phyloP scores from a whole-genome alignment of 2,888 invertebrate species.

The Unio delphinus region DNA sequence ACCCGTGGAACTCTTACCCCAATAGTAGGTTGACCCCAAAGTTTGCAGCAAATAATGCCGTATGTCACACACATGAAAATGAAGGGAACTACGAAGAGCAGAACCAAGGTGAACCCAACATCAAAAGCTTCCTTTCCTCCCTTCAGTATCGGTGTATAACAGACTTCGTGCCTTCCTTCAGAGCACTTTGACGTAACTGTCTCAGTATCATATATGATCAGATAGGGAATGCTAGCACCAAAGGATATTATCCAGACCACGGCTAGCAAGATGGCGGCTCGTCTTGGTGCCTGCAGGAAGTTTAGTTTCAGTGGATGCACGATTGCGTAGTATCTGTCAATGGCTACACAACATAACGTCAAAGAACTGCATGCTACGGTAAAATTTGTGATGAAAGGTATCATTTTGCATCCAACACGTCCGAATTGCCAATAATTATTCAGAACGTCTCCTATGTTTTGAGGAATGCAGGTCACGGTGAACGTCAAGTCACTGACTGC shows the following conservation, averaged over 20 bases:
- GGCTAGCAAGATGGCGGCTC: conserved; percentile 32
- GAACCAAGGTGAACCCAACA: conserved; percentile 34
- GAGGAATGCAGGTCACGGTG: conserved; percentile 42
- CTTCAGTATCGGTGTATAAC: conserved; percentile 17
- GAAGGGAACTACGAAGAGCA: conserved; percentile 45
- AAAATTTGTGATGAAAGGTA: conserved; percentile 45
- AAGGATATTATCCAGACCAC: conserved; percentile 46
- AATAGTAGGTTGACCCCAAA: conserved; percentile 46
- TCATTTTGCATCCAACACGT: conserved; percentile 43
- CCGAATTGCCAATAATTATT: conserved; percentile 44
- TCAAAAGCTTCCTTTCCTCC: conserved; percentile 29
- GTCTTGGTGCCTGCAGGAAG: conserved; percentile 34
- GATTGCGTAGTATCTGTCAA: conserved; percentile 55
- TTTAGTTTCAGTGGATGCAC: conserved; percentile 51
- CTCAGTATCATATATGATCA: conserved; percentile 35
- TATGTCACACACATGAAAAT: conserved; percentile 44
- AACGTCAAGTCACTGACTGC: conserved; percentile 51
- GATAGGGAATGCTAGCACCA: conserved; percentile 41
- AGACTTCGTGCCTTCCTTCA: conserved; percentile 20
- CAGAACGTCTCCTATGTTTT: conserved; percentile 37
- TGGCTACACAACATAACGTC: conserved; percentile 52
- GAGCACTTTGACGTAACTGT: conserved; percentile 16
- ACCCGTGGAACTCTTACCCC: conserved; percentile 17
- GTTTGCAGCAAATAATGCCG: conserved; percentile 44
- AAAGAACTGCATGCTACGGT: conserved; percentile 47